These are phyloP conservation scores for Tenebrosternarchus preto DNA, from an alignment of 2,113 vertebrate species.

Conservation along the genomic window DNA sequence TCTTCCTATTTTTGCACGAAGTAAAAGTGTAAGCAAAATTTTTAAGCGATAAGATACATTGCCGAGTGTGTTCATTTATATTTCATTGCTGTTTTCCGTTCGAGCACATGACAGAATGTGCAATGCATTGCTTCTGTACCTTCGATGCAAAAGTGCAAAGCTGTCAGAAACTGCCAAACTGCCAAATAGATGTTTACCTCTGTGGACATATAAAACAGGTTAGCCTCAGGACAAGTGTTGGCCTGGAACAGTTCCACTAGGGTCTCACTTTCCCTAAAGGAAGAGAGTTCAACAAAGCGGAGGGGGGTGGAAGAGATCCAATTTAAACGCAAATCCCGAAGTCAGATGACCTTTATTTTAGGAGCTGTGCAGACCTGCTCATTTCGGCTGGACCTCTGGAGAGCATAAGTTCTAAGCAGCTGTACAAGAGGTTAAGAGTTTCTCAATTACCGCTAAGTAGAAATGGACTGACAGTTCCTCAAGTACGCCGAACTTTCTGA, in stretches of 20 bases:
- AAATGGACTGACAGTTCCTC: background rate
- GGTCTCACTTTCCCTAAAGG: background rate
- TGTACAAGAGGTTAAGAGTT: slow-evolving; percentile 17
- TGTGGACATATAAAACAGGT: background rate
- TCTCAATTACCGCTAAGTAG: slow-evolving; percentile 16
- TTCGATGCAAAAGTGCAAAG: background rate
- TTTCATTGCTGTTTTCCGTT: background rate
- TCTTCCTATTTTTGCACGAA: no score
- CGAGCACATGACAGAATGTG: background rate
- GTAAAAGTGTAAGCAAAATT: no score
- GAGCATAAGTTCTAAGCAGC: background rate
- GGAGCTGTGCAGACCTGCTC: background rate
- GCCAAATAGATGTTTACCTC: background rate
- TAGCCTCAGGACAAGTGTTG: background rate
- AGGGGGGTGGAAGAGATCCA: background rate
- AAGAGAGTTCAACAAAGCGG: background rate
- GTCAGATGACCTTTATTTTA: background rate
- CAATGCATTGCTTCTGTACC: background rate
- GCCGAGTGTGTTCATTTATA: background rate
- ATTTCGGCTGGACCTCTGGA: background rate
- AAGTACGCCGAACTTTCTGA: slow-evolving; percentile 14
- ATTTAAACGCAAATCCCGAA: slow-evolving; percentile 12
- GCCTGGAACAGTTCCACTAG: background rate
- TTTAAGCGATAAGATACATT: background rate
- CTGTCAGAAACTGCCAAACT: background rate